Evolutionary conservation across 1,140 invertebrate species (phyloP), one percentile per base, ranked within the genome.

Genomic region (Pteromalus puparum): DNA sequence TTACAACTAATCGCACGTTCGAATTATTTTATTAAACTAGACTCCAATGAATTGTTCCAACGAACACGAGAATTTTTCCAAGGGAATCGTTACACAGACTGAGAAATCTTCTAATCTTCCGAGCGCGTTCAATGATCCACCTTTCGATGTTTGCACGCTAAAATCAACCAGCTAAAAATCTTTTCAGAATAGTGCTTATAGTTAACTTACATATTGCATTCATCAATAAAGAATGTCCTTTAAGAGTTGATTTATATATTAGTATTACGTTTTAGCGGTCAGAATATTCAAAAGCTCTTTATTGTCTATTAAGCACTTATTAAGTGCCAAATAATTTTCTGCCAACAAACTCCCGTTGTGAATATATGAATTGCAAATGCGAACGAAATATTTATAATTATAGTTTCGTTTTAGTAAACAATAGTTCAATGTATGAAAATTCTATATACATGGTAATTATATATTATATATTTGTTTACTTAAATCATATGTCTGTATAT

Each of bases 251-350:
- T 70, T 70, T 30, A 15, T 70, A 70, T 28, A 70, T 28, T 70
- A 70, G 28, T 30, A 12, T 70, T 70, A 70, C 26, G 30, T 13
- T 30, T 26, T 30, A 70, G 68, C 15, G 68, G 0, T 70, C 28
- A 18, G 68, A 70, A 70, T 70, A 30, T 70, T 70, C 28, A 70
- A n/a, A 26, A 28, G 28, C 34, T 73, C 42, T 73, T 73, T 73
- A 73, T 73, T 73, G 72, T 73, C 72, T 34, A 73, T 30, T 34
- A 73, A 73, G 34, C 72, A 73, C 72, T 73, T 34, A 73, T 73
- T 42, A 21, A 73, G 72, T 73, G 72, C 72, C 12, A 73, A 73
- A 34, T 18, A 73, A 73, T 73, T n/a, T 30, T 61, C 53, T n/a
- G 18, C 53, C 1, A 21, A 61, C 53, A 61, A 61, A 61, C 53